These are phyloP conservation scores for Caenorhabditis remanei DNA, from an alignment of 1,140 invertebrate species.

Conservation along the genomic window DNA sequence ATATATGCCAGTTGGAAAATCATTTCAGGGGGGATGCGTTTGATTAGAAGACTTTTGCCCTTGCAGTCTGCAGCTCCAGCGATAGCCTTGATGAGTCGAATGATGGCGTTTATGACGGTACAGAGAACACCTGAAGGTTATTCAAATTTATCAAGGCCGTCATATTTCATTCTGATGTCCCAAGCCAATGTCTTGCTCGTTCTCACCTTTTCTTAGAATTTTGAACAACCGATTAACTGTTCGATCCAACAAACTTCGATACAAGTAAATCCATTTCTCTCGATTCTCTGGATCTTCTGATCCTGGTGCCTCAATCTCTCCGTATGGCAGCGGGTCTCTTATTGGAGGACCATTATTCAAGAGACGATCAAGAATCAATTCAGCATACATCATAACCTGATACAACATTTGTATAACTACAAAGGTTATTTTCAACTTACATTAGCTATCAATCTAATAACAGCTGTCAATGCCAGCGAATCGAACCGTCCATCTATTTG, in stretches of 20 bases:
- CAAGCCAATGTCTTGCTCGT: too few species aligned
- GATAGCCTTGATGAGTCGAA: conserved; percentile 8
- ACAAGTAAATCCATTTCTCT: conserved; percentile 25
- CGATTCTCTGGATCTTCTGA: not conserved
- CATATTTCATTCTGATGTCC: too few species aligned
- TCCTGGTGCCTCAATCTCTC: not conserved
- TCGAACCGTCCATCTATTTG: not conserved
- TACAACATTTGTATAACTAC: not conserved
- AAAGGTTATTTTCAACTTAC: not conserved
- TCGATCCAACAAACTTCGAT: not conserved
- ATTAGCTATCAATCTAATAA: not conserved
- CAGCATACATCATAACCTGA: not conserved
- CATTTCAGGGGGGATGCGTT: not conserved
- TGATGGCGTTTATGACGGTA: not conserved
- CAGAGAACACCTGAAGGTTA: not conserved
- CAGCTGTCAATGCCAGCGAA: not conserved
- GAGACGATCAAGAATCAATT: conserved; percentile 5
- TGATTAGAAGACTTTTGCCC: conserved; percentile 1
- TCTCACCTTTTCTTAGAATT: not conserved
- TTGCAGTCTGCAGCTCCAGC: conserved; percentile 20
- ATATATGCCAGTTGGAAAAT: conserved; percentile 17
- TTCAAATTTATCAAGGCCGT: not conserved
- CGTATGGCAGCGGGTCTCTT: too few species aligned
- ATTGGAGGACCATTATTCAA: not conserved
- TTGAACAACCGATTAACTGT: conserved; percentile 23